Percentiles rank a stretch among this genome's conserved stretches.
Conservation (phyloP, 2,797 vertebrate genomes). For the Hypotaenidia philippensis region DNA sequence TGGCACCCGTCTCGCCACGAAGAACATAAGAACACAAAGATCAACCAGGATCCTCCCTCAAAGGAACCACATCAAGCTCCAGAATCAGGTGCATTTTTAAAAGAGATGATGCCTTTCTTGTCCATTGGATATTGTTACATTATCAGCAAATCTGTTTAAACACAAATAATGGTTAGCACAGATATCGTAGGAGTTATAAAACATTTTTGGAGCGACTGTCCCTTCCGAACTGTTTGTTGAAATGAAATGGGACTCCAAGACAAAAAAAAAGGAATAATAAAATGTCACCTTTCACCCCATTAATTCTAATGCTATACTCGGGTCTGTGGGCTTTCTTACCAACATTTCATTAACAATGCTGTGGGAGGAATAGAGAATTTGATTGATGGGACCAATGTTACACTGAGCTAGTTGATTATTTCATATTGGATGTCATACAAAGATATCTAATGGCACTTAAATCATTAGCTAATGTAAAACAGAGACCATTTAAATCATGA, state of each 20-base stretch:
- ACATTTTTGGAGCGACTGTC: neutral
- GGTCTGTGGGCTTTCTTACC: constrained; percentile 10
- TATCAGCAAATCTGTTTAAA: neutral
- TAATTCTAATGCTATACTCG: neutral
- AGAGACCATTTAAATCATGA: constrained; percentile 52
- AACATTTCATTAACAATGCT: constrained; percentile 44
- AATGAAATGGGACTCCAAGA: neutral
- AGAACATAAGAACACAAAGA: neutral
- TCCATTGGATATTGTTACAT: neutral
- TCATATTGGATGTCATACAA: constrained; percentile 63
- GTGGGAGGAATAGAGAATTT: constrained; percentile 39
- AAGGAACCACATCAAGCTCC: neutral
- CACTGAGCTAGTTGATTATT: constrained; percentile 63
- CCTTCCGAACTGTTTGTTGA: neutral
- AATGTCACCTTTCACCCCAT: constrained; percentile 22
- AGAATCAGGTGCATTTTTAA: neutral
- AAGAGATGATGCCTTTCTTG: neutral
- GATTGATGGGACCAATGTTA: constrained; percentile 53
- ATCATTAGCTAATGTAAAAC: constrained; percentile 61
- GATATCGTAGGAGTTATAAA: neutral
- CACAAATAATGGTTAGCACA: neutral
- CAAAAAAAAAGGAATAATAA: neutral
- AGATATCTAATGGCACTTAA: constrained; percentile 62
- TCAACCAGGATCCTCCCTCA: neutral
- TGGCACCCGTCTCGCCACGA: neutral